These are phyloP conservation scores for Brachionus rotundiformis DNA, from an alignment of 1,140 invertebrate species.

Conservation along the genomic window DNA sequence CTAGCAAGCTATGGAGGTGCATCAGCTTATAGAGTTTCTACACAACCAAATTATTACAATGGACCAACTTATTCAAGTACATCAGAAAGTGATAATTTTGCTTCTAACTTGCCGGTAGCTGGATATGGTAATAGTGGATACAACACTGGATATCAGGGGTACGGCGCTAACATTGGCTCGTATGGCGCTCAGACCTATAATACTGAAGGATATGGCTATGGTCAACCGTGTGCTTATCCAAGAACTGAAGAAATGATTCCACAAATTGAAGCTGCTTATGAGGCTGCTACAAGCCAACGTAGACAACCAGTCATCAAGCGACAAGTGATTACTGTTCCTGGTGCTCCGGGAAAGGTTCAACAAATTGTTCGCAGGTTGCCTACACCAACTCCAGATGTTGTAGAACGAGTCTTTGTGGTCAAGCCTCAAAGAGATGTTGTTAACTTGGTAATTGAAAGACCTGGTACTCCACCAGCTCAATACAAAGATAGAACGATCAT, in stretches of 20 bases:
- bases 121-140: slow-evolving; percentile 36
- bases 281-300: slow-evolving; percentile 21
- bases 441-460: slow-evolving; percentile 46
- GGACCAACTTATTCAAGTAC: slow-evolving; percentile 43
- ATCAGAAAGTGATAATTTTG: slow-evolving; percentile 42
- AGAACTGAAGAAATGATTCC: background rate
- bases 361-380: slow-evolving; percentile 38
- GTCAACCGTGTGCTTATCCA: slow-evolving; percentile 5
- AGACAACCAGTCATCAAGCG: slow-evolving; percentile 41
- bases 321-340: slow-evolving; percentile 46
- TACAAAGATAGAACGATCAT: slow-evolving; percentile 40
- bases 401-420: slow-evolving; percentile 42
- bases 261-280: slow-evolving; percentile 48
- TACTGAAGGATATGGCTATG: slow-evolving; percentile 4
- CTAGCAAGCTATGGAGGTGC: slow-evolving; percentile 43
- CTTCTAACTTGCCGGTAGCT: slow-evolving; percentile 10
- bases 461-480: slow-evolving; percentile 45
- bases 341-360: slow-evolving; percentile 19
- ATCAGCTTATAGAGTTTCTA: slow-evolving; percentile 2
- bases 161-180: slow-evolving; percentile 10
- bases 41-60: slow-evolving; percentile 12
- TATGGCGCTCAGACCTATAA: slow-evolving; percentile 9
- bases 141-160: background rate
- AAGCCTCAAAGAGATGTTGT: slow-evolving; percentile 30
- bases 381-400: slow-evolving; percentile 44